These are phyloP conservation scores for Polydrusus tereticollis DNA, from an alignment of 2,888 invertebrate genomes.

Conservation along the genomic window DNA sequence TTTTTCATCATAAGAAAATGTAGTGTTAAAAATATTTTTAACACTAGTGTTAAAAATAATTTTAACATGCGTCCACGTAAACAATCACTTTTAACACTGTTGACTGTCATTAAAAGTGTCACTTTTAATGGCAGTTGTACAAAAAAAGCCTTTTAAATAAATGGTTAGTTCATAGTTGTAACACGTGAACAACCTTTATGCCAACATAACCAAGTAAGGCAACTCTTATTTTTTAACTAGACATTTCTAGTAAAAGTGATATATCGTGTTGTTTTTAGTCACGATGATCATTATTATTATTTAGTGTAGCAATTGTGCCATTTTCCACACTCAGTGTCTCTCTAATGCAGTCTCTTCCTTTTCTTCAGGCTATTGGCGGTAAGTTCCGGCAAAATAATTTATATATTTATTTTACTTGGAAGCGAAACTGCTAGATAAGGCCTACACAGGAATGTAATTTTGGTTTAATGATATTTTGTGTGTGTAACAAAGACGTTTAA, in stretches of 20 bases:
- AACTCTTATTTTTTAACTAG: slow-evolving; percentile 1
- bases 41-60: too few species aligned
- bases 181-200: background rate
- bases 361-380: slow-evolving; percentile 7
- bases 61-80: too few species aligned
- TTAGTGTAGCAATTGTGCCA: slow-evolving; percentile 58
- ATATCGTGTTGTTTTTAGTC: slow-evolving; percentile 21
- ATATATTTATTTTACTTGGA: background rate
- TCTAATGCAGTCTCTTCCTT: slow-evolving; percentile 38
- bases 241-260: slow-evolving; percentile 20
- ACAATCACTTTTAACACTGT: too few species aligned
- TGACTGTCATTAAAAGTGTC: too few species aligned
- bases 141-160: too few species aligned
- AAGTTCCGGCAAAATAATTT: slow-evolving; percentile 29
- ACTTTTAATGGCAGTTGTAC: too few species aligned
- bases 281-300: slow-evolving; percentile 56
- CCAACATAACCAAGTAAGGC: background rate
- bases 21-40: too few species aligned
- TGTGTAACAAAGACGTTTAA: background rate
- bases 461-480: too few species aligned
- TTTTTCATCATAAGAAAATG: too few species aligned
- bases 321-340: slow-evolving; percentile 56
- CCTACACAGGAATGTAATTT: background rate
- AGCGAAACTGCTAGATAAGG: background rate
- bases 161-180: too few species aligned